A percentile compares a stretch with the other conserved stretches of the same genome.
These are phyloP conservation scores for Microvelia longipes DNA, from an alignment of 1,140 invertebrate genomes.

Conservation along the genomic window DNA sequence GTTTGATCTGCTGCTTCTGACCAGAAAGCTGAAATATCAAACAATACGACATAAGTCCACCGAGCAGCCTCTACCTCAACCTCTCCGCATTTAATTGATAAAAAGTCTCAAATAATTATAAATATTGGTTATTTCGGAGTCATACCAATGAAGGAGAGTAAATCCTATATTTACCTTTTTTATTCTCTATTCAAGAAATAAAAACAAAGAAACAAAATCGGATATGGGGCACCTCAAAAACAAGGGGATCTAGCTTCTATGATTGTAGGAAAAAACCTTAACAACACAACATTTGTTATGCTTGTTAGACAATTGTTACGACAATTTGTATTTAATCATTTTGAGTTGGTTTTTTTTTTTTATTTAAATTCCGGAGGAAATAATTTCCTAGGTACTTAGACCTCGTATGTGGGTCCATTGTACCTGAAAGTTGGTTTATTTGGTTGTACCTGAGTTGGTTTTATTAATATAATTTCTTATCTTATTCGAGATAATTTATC, in stretches of 20 bases:
- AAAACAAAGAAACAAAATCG: background rate
- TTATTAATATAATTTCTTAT: too few relatives aligned
- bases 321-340: background rate
- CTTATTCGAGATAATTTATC: too few relatives aligned
- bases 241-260: too few relatives aligned
- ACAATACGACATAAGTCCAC: background rate
- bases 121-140: background rate
- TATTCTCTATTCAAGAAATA: background rate
- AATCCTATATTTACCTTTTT: background rate
- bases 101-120: background rate
- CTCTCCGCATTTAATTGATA: background rate
- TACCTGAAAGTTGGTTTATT: too few relatives aligned
- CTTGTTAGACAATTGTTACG: background rate
- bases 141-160: background rate
- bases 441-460: too few relatives aligned
- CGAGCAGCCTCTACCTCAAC: background rate
- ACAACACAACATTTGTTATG: background rate
- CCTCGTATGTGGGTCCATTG: too few relatives aligned
- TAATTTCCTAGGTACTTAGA: too few relatives aligned
- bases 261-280: too few relatives aligned
- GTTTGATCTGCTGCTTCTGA: slow-evolving; percentile 53
- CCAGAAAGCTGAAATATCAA: slow-evolving; percentile 29
- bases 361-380: too few relatives aligned
- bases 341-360: too few relatives aligned
- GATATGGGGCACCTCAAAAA: too few relatives aligned